Evolutionary conservation across 1,140 invertebrate genomes (phyloP), one percentile per base, ranked within the genome.

Genomic region (Semibalanus balanoides): DNA sequence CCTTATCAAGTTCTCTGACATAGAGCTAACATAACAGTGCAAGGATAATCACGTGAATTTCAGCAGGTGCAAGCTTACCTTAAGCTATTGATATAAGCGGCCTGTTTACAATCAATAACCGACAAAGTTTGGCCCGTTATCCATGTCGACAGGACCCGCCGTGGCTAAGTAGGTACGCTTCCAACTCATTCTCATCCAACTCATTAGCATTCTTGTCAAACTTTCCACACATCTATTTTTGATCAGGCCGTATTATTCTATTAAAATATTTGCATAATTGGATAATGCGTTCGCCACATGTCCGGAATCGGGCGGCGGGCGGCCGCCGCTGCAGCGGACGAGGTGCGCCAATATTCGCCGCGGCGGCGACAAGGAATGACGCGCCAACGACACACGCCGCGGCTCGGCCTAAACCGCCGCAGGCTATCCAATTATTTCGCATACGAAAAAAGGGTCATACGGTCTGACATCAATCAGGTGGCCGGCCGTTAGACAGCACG

Each of bases 231-330:
- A 64, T 64, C 22, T 64, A 64, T 64, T 64, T 64, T 64, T 64
- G 51, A 64, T 64, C 51, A 25, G 51, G 51, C 51, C 51, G 51
- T 64, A 64, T 64, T 64, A 64, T 64, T 64, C 51, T 64, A 64
- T 64, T 64, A 64, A 64, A 64, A 64, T 64, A 64, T 64, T 64
- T 64, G 51, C 51, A 64, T 64, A 64, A 64, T 64, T 64, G 51
- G 51, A 64, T 64, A 64, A 64, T 64, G 51, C 51, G 51, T 19
- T 64, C 51, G 22, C 51, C 51, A 64, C 51, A 64, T 64, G 51
- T 25, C 51, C 51, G 22, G 51, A 64, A 64, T 64, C 51, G 51
- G 51, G 9, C 22, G 51, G 51, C 11, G 14, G 14, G n/a, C n/a
- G n/a, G n/a, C n/a, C n/a, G n/a, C n/a, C n/a, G n/a, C 51, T 7